Percentiles rank a stretch among this genome's conserved stretches.
Evolutionary conservation across 2,888 invertebrate species (phyloP).

Genomic region (Hanleya hanleyi): DNA sequence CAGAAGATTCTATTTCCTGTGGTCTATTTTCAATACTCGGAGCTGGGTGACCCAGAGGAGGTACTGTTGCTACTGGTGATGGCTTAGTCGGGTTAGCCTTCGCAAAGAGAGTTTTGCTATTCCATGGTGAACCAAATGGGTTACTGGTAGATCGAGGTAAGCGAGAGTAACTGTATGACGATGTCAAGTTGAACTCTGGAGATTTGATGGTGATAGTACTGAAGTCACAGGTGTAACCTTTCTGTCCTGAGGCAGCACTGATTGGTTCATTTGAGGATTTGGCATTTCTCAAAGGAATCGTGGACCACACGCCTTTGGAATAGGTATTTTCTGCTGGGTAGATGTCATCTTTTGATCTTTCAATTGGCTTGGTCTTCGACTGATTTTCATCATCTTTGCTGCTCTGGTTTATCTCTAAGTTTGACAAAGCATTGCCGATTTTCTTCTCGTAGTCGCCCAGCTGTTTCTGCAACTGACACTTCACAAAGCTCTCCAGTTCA

Average conservation of each 20-base stretch:
- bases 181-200: neutral
- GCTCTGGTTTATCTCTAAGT: neutral
- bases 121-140: constrained; percentile 34
- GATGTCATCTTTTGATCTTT: neutral
- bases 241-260: neutral
- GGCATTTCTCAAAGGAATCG: neutral
- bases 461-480: neutral
- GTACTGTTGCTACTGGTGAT: neutral
- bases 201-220: neutral
- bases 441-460: neutral
- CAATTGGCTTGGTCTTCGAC: neutral
- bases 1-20: neutral
- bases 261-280: neutral
- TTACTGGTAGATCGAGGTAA: neutral
- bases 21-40: neutral
- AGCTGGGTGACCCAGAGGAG: neutral
- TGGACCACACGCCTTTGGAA: neutral
- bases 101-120: constrained; percentile 38
- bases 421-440: neutral
- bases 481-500: neutral
- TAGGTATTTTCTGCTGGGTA: neutral
- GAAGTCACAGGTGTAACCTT: neutral
- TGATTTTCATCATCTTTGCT: neutral
- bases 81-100: constrained; percentile 32
- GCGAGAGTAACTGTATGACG: neutral